A percentile compares a stretch with the other conserved stretches of the same genome.
Conservation (phyloP, 2,113 vertebrate species). For the Cololabis saira region DNA sequence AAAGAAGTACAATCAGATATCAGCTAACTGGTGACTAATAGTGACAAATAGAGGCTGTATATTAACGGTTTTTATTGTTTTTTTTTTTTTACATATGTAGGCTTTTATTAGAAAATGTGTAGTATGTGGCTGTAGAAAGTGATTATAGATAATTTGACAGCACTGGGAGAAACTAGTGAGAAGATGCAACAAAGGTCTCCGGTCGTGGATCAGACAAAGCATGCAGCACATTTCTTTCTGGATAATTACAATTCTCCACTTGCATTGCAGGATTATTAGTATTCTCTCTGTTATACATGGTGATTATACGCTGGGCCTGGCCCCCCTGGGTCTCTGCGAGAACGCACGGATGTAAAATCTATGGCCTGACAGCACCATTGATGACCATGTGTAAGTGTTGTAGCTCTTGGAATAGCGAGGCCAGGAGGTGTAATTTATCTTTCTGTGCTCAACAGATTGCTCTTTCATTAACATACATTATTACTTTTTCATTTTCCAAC, state of each 20-base stretch:
- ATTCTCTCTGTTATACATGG: constrained; percentile 20
- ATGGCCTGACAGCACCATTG: constrained; percentile 13
- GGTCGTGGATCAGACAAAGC: background rate
- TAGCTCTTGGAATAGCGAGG: constrained; percentile 19
- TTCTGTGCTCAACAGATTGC: background rate
- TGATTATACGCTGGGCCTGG: constrained; percentile 31
- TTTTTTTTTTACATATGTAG: background rate
- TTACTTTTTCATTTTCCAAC: too few species aligned
- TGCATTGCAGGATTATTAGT: constrained; percentile 33
- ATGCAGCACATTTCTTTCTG: constrained; percentile 4
- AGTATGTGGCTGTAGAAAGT: background rate
- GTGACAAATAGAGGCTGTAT: background rate
- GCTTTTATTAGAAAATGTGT: background rate
- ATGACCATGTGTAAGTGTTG: constrained; percentile 27
- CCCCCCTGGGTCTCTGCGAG: constrained; percentile 14
- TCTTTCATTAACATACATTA: too few species aligned
- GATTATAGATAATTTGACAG: background rate
- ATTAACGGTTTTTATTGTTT: background rate
- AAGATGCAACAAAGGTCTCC: background rate
- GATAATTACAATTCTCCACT: constrained; percentile 42
- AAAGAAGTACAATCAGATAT: background rate
- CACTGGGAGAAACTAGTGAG: background rate
- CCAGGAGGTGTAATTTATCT: constrained; percentile 28
- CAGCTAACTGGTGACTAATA: background rate
- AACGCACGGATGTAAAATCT: constrained; percentile 44